Evolutionary conservation across 2,888 invertebrate species (phyloP).

Genomic region (Bibio marci): DNA sequence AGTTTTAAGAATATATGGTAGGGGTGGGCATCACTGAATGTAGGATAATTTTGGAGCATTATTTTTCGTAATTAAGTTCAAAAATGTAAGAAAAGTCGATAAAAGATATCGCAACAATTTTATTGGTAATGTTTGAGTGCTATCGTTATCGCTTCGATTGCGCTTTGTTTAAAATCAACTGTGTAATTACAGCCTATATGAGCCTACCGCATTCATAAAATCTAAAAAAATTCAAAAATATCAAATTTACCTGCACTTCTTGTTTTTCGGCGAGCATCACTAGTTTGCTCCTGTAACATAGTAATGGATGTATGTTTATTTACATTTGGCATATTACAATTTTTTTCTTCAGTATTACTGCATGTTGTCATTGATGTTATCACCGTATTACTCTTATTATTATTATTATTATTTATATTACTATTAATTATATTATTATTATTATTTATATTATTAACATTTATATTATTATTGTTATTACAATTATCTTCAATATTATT

Average conservation of each 20-base stretch:
- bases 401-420: background rate
- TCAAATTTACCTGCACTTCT: conserved; percentile 43
- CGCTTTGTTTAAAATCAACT: background rate
- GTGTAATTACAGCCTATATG: no score
- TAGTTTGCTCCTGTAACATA: conserved; percentile 3
- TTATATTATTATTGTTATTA: background rate
- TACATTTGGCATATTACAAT: no score
- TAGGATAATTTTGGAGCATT: no score
- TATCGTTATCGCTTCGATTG: background rate
- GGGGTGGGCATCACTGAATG: no score
- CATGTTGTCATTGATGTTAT: conserved; percentile 9
- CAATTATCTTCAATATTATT: background rate
- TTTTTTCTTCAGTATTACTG: no score
- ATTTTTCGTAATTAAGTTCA: no score
- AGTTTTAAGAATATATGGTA: no score
- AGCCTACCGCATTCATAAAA: no score
- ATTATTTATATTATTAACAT: background rate
- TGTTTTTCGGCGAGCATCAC: conserved; percentile 40
- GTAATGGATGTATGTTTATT: no score
- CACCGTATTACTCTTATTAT: conserved; percentile 18
- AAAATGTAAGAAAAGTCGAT: no score
- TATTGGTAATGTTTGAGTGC: no score
- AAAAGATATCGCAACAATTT: no score
- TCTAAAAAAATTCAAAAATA: background rate
- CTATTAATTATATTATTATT: background rate